A percentile compares a stretch with the other conserved stretches of the same genome.
phyloP scores from a whole-genome alignment of 2,797 vertebrate species.

The Halcyon badia region DNA sequence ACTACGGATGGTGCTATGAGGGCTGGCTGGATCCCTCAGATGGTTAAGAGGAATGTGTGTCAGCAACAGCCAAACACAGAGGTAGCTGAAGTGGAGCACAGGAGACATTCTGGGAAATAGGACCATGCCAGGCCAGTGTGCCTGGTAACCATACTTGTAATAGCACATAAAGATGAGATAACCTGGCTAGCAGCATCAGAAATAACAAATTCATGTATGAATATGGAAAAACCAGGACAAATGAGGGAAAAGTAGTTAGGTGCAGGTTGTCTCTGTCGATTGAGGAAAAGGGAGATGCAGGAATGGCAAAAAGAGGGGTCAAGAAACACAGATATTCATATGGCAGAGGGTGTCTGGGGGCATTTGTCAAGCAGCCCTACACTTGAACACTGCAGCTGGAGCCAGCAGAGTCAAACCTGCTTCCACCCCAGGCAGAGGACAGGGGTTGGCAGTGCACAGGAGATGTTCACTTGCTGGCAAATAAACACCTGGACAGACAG shows the following conservation, averaged over 20 bases:
- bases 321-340: not conserved
- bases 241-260: not conserved
- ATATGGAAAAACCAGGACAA: not conserved
- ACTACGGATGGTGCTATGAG: not conserved
- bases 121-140: not conserved
- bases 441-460: not conserved
- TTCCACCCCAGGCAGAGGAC: not conserved
- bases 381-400: not conserved
- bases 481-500: not conserved
- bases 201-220: not conserved
- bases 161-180: not conserved
- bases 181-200: not conserved
- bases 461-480: not conserved
- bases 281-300: not conserved
- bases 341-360: not conserved
- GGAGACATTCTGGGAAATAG: not conserved
- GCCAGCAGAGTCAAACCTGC: not conserved
- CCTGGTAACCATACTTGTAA: not conserved
- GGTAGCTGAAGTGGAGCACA: not conserved
- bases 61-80: not conserved
- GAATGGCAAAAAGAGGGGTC: not conserved
- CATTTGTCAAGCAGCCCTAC: not conserved
- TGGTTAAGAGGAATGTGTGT: rapidly evolving
- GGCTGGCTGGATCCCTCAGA: not conserved
- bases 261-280: rapidly evolving